Base-by-base conservation (phyloP, 2,113 vertebrate species). In the Hippocampus mohnikei region DNA sequence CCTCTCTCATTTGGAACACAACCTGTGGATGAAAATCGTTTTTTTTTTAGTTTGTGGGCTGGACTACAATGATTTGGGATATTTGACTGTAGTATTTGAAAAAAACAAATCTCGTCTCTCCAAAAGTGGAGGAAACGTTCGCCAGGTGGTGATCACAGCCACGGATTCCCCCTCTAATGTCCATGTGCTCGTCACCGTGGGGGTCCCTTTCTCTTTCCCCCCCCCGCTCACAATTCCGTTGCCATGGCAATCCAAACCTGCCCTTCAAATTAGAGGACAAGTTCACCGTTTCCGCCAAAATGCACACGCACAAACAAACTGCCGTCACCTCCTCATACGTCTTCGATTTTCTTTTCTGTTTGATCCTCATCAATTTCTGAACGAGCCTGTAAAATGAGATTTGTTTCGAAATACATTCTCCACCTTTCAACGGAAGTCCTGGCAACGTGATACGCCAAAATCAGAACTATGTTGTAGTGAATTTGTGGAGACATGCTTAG, bases 11-110 rank as follows among this genome's bases (percentile, higher is more conserved):
- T 81, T 81, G 75, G 76, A 52, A 73, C 76, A 78, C 64, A 85
- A 85, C 77, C 82, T 81, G 81, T 79, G 77, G 83, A 88, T 84
- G 70, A 52, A 85, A 87, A 85, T 85, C 75, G 62, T 50, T 75
- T 83, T 79, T 81, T 79, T 33, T 42, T 42, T 11, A 23, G 70
- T 78, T 81, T 62, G 29, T 70, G 63, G 74, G 69, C 69, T 69
- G 25, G 69, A 71, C 81, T 75, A 67, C 42, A 76, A 63, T 83
- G 75, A 5, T n/a, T 42, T 23, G 5, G 33, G 33, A 16, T 20
- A 2, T 46, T 12, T 44, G 10, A 44, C n/a, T 53, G 8, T 11
- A 23, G 53, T 58, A 27, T 58, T 25, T 27, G 11, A 58, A 58
- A 15, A 23, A 55, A 62, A 2, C 12, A 40, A 62, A 9, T 2